Evolutionary conservation across 2,113 vertebrate species (phyloP), one percentile per base, ranked within the genome.

Genomic region (Sterna hirundo): DNA sequence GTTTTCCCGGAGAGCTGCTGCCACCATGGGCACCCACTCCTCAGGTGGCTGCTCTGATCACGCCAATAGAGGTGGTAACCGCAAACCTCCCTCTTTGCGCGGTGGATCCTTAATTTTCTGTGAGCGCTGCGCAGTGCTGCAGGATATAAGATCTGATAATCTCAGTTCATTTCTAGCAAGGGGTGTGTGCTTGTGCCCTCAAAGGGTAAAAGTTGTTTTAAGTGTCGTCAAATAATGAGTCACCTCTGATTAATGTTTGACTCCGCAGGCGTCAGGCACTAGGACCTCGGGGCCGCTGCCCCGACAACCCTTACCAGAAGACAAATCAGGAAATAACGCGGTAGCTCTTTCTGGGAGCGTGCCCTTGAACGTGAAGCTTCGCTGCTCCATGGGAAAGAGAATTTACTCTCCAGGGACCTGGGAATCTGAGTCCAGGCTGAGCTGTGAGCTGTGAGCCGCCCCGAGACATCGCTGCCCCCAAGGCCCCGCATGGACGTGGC

Each of bases 241-340:
- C 96, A 96, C 2, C 10, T 47, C n/a, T 89, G 95, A 52, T 58
- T 68, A 72, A 87, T 52, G 58, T 46, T 42, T 76, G 93, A 75
- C 69, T 34, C 38, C 6, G 40, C 47, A 6, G 55, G 60, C 8
- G 19, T 77, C 78, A 57, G 97, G 96, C 23, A 44, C 94, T 75
- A 49, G 94, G 86, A 82, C 94, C 75, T 64, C 80, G 6, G 58
- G 11, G 52, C 18, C 3, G 2, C 77, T 42, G 78, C 83, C 11
- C 52, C 44, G 22, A 38, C 88, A 47, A 79, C 85, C 36, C 42
- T 61, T 19, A 11, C 9, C 72, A 66, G 81, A 61, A 58, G 27
- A 58, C 65, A 93, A 91, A 94, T 74, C 66, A 97, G 97, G 97
- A 97, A 97, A 93, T 21, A 85, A 61, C 38, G 46, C 61, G 29